Base-by-base conservation (phyloP, 2,888 invertebrate genomes). In the Drosophila borealis region DNA sequence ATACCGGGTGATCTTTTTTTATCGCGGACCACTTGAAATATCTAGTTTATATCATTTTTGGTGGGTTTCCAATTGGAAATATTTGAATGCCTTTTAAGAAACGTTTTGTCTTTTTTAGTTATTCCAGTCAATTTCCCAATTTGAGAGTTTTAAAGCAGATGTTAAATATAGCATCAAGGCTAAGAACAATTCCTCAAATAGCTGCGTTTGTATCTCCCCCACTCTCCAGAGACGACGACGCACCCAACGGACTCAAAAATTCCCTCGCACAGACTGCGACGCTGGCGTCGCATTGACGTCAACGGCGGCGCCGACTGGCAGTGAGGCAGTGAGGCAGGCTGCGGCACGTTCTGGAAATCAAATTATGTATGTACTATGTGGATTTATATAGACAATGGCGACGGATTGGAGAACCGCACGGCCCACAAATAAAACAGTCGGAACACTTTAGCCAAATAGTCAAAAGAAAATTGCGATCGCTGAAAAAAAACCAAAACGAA, bases 311-410 rank as follows among this genome's bases (percentile, higher is more conserved):
- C 70, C 71, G 65, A 44, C 65, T 53, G 42, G 45, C 66, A 36
- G 44, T 36, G 55, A 21, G 57, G 61, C 71, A 85, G 82, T 85
- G 80, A 68, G 83, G 83, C 83, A 81, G 85, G 82, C 81, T 74
- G 76, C 73, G 74, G 86, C 88, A 83, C 83, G 88, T 83, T 85
- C 83, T 88, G 88, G 83, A 88, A 85, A 88, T 82, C 78, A 88
- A 85, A 88, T 80, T 39, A 68, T 81, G 61, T 81, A 21, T 55
- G 44, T 60, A 37, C 33, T 17, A 17, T 54, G 33, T 70, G 61
- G 48, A 59, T 55, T 66, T 57, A 53, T 61, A 63, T 78, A 75
- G 78, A 78, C 60, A 68, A 67, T 71, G 77, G 49, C 71, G 66
- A 45, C 61, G 48, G 53, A 57, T 60, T 54, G 48, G 54, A 61